Evolutionary conservation across 1,140 invertebrate species (phyloP).

Genomic region (Zophobas atratus): DNA sequence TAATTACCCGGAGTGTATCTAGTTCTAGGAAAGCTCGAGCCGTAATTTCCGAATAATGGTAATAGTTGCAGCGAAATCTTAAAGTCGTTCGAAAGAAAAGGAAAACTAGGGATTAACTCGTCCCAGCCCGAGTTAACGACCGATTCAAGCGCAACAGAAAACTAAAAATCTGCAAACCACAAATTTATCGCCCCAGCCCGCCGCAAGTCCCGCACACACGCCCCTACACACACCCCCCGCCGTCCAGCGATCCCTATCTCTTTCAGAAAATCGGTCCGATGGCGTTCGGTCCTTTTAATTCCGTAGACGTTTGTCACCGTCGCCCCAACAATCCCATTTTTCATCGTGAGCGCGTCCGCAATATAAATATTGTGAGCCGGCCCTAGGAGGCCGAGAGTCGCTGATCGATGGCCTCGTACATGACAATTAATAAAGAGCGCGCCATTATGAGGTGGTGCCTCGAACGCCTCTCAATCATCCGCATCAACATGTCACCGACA

Average conservation of each 20-base stretch:
- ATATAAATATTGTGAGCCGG: constrained; percentile 46
- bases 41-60: no score
- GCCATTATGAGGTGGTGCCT: constrained; percentile 20
- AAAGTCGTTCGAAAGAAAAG: no score
- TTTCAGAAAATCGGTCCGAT: not conserved
- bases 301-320: constrained; percentile 9
- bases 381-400: not conserved
- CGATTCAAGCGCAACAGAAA: constrained; percentile 6
- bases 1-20: no score
- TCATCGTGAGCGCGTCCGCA: constrained; percentile 31
- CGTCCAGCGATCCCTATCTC: not conserved
- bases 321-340: constrained; percentile 3
- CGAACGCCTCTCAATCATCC: constrained; percentile 36
- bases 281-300: constrained; percentile 13
- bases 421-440: constrained; percentile 35
- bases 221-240: not conserved
- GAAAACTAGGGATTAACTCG: no score
- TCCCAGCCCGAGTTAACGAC: not conserved
- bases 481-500: constrained; percentile 26
- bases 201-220: no score
- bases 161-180: no score
- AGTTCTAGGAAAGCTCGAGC: no score
- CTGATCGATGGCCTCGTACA: constrained; percentile 31
- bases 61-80: no score
- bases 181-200: no score